Percentiles rank a stretch among this genome's conserved stretches.
Conservation (phyloP, 2,113 vertebrate species). For the Gymnarchus niloticus region DNA sequence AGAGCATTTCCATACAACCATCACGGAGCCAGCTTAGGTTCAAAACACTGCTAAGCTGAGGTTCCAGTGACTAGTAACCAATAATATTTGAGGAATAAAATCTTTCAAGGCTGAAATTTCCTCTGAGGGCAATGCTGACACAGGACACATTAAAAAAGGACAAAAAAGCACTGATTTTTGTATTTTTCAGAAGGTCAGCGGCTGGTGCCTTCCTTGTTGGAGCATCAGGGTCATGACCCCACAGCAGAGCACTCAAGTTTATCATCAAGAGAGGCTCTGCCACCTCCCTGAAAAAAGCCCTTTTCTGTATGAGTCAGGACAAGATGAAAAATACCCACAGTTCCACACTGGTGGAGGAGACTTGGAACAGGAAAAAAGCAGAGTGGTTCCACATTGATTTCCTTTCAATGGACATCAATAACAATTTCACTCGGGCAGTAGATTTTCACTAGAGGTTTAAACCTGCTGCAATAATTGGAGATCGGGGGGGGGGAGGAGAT, state of each 20-base stretch:
- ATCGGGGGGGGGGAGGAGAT: neutral
- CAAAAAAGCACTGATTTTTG: neutral
- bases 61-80: neutral
- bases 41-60: no score
- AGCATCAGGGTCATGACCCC: neutral
- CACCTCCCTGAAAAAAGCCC: neutral
- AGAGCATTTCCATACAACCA: no score
- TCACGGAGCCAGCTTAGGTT: no score
- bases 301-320: neutral
- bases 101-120: neutral
- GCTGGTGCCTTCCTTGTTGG: neutral
- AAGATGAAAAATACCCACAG: neutral
- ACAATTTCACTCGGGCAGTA: constrained; percentile 7
- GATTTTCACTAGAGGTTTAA: neutral
- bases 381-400: neutral
- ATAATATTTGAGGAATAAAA: neutral
- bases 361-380: neutral
- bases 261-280: neutral
- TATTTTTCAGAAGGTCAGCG: neutral
- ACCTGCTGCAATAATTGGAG: constrained; percentile 1
- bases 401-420: constrained; percentile 11
- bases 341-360: neutral
- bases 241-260: neutral
- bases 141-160: neutral
- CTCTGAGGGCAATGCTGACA: neutral